Evolutionary conservation across 1,140 invertebrate species (phyloP), one percentile per base, ranked within the genome.

Genomic region (Lepidurus couesii): DNA sequence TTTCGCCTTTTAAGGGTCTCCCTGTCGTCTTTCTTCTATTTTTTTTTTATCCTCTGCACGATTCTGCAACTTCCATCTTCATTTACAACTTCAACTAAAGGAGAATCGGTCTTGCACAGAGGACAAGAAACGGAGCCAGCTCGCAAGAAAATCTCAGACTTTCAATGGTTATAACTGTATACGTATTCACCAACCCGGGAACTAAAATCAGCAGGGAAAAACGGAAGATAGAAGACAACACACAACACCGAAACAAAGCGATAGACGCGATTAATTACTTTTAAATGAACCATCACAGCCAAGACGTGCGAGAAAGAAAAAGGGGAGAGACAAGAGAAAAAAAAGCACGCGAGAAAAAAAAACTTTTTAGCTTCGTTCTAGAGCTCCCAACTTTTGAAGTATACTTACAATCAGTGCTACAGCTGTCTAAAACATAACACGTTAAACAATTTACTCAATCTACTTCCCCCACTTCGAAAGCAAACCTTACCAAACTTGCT

Each of bases 21-120:
- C 21, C 21, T 65, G 53, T 65, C 7, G 53, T 65, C 45, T 47
- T 47, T 47, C 21, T 65, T 65, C 21, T 65, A n/a, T 13, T 65
- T 53, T 13, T 16, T 47, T 47, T 47, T 47, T 47, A 11, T 47
- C 10, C 45, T 47, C 53, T 7, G 21, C 53, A 65, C 8, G 16
- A 21, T 65, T 65, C 53, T 65, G 16, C 53, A 65, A 65, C 21
- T 65, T 65, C 16, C 53, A 65, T 65, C 53, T 65, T 65, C 53
- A 65, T 21, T 65, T 65, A 65, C n/a, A 21, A 65, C 53, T 65
- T 13, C 53, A 16, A n/a, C 53, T 65, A 9, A 65, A 13, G 8
- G 16, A n/a, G n/a, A 16, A 65, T 65, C 6, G 8, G 53, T 65
- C n/a, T 21, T 21, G 53, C 53, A 9, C 21, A 65, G 9, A 65